Evolutionary conservation across 30 jellyfish, hydroid and myxozoan species (phyloP).

Genomic region (Aurelia sp.): DNA sequence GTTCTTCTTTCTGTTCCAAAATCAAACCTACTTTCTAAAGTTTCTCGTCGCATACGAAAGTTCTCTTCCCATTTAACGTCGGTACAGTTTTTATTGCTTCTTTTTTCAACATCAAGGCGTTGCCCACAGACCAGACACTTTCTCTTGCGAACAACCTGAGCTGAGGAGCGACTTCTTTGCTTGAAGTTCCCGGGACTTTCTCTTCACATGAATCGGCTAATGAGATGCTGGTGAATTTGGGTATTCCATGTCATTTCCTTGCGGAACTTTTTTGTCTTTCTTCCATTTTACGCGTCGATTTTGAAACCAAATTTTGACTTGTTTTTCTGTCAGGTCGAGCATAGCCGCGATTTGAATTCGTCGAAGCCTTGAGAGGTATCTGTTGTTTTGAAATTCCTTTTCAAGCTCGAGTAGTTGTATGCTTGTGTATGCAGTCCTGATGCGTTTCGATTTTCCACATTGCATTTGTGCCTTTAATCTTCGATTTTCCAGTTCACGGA

Average conservation of each 20-base stretch:
- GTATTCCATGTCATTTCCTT: constrained; percentile 63
- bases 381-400: constrained; percentile 89
- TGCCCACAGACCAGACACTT: too few species aligned
- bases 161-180: too few species aligned
- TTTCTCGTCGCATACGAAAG: too few species aligned
- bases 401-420: constrained; percentile 91
- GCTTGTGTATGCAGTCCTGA: constrained; percentile 98
- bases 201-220: neutral
- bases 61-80: too few species aligned
- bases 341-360: constrained; percentile 97
- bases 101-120: too few species aligned
- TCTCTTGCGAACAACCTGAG: too few species aligned
- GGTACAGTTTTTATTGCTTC: too few species aligned
- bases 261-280: constrained; percentile 80
- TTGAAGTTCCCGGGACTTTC: neutral
- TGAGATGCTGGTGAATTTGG: constrained; percentile 72
- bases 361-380: constrained; percentile 90
- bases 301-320: constrained; percentile 96
- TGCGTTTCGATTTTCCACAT: constrained; percentile 85
- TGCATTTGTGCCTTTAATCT: constrained; percentile 63
- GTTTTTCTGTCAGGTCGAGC: constrained; percentile 94
- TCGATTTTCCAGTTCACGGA: constrained; percentile 81
- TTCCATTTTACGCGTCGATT: constrained; percentile 97
- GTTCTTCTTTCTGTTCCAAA: too few species aligned
- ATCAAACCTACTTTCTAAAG: too few species aligned